Evolutionary conservation across 2,888 invertebrate species (phyloP), one percentile per base, ranked within the genome.

Genomic region (Carcina quercana): DNA sequence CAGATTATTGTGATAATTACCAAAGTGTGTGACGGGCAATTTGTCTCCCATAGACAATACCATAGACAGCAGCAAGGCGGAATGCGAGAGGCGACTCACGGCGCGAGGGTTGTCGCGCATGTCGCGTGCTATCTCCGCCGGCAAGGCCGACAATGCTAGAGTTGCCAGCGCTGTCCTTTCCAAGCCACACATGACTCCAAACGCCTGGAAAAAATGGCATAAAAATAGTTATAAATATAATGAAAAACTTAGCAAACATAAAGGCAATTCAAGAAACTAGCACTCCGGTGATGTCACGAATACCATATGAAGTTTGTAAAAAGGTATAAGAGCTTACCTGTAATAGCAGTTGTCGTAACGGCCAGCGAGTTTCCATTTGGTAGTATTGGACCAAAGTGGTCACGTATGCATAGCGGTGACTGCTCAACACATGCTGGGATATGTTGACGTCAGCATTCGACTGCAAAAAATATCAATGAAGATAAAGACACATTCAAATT

Each of bases 321-420:
- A n/a, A n/a, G n/a, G n/a, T n/a, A n/a, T n/a, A n/a, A n/a, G n/a
- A n/a, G n/a, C n/a, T 28, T 47, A 83, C 85, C 71, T 85, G 80
- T 34, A 97, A 74, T 24, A 97, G 79, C 6, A 94, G 83, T 57
- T 93, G 91, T 42, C 96, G 87, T 37, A 96, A 90, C 0, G 91
- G 90, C 94, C 94, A 94, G 42, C 94, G 84, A 1, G 92, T 89
- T 73, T 97, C 97, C 97, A 97, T 97, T 84, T 97, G 97, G 72
- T 97, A 97, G 82, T 96, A 97, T 58, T 95, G 92, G 33, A 96
- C 93, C 35, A 98, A 82, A 34, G 93, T 92, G 24, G 91, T 89
- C 12, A 97, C 91, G 48, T 92, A 92, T 37, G 90, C 90, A 62
- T 95, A 97, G 38, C 92, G 90, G 66, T 96, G 93, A 50, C 89